Evolutionary conservation across 2,797 vertebrate genomes (phyloP).

Genomic region (Eremophila alpestris): DNA sequence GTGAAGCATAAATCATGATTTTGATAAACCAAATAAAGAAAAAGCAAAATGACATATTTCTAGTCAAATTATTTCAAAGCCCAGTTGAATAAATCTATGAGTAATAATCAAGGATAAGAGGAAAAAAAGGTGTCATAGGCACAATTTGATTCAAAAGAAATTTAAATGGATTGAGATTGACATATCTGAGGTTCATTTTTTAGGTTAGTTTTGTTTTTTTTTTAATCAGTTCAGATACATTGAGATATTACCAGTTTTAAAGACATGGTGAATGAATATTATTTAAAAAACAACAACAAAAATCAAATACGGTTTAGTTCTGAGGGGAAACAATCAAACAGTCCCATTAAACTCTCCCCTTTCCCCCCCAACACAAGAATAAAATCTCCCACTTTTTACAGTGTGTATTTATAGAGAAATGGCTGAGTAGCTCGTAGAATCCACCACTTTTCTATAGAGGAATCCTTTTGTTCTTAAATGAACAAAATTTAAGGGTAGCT

Average conservation of each 20-base stretch:
- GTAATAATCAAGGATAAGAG: not conserved
- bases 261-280: accelerated
- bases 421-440: not conserved
- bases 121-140: not conserved
- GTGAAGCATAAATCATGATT: not conserved
- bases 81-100: not conserved
- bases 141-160: not conserved
- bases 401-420: not conserved
- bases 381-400: not conserved
- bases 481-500: not conserved
- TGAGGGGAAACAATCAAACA: not conserved
- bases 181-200: not conserved
- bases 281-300: not conserved
- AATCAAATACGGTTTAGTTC: not conserved
- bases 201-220: not conserved
- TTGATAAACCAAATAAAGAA: not conserved
- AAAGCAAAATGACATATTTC: not conserved
- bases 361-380: accelerated
- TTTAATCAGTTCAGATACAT: not conserved
- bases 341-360: accelerated
- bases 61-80: not conserved
- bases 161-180: not conserved
- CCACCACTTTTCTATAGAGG: not conserved
- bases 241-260: not conserved
- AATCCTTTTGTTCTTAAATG: not conserved